phyloP scores from a whole-genome alignment of 1,140 invertebrate species.

The Brachionus rubens region DNA sequence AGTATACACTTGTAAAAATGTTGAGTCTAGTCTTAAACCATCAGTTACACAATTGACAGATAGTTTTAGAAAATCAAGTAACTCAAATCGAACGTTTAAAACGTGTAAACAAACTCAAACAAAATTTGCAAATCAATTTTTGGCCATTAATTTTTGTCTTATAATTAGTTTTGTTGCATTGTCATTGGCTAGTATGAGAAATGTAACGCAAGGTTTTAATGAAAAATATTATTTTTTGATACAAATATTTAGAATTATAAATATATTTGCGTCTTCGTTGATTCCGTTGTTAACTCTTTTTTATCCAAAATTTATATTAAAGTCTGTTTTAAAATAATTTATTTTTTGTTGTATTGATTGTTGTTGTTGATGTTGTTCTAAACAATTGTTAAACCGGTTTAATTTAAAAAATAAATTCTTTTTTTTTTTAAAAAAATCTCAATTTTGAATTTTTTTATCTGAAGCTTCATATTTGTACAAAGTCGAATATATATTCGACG shows the following conservation, averaged over 20 bases:
- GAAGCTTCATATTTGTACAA: too few species aligned
- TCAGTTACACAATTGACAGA: neutral
- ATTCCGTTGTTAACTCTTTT: slow-evolving; percentile 17
- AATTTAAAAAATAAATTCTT: too few species aligned
- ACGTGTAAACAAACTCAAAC: slow-evolving; percentile 9
- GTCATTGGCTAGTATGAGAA: slow-evolving; percentile 15
- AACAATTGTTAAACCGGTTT: too few species aligned
- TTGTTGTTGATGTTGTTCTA: neutral
- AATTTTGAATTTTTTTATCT: too few species aligned
- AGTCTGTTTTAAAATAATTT: slow-evolving; percentile 19
- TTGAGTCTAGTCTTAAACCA: neutral
- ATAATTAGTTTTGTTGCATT: slow-evolving; percentile 28
- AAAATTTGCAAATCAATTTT: slow-evolving; percentile 36
- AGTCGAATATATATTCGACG: too few species aligned
- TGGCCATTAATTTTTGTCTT: slow-evolving; percentile 12
- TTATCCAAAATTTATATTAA: slow-evolving; percentile 16
- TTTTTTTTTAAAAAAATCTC: too few species aligned
- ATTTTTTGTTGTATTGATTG: neutral
- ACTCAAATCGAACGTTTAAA: neutral
- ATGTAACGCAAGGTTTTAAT: neutral
- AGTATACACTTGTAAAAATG: neutral
- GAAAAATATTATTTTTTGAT: neutral
- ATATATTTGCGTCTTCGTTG: neutral
- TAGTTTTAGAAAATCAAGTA: neutral
- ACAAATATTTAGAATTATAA: slow-evolving; percentile 26